Evolutionary conservation across 1,140 invertebrate genomes (phyloP).

Genomic region (Drosophila arawakana): DNA sequence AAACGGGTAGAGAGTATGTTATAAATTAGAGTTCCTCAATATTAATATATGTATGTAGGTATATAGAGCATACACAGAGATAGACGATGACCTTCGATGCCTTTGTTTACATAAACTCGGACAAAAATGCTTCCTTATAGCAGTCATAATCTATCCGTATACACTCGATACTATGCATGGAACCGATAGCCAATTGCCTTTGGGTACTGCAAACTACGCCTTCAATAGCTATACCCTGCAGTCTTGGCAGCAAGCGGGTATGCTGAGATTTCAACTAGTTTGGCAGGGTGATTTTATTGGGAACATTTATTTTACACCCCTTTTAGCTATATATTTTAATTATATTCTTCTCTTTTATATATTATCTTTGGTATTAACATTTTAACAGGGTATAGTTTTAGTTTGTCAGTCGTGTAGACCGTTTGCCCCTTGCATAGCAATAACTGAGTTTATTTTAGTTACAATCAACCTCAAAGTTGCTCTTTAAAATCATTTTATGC

Average conservation of each 20-base stretch:
- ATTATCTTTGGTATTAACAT: no score
- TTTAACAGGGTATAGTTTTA: no score
- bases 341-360: no score
- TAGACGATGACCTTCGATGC: constrained; percentile 25
- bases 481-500: no score
- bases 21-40: background rate
- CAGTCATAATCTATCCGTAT: constrained; percentile 45
- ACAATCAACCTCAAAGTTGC: no score
- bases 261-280: background rate
- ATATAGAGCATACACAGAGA: background rate
- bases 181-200: constrained; percentile 43
- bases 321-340: no score
- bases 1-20: background rate
- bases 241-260: background rate
- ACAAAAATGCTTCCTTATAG: constrained; percentile 44
- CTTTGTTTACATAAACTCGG: constrained; percentile 48
- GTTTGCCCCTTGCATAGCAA: no score
- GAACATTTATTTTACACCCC: no score
- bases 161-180: constrained; percentile 32
- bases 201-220: constrained; percentile 18
- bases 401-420: no score
- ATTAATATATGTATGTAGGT: background rate
- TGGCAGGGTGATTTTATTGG: no score
- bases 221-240: background rate
- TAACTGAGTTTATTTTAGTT: no score